Conservation (phyloP, 35 echinoderm and acorn worm species). For the Chiridota heheva region DNA sequence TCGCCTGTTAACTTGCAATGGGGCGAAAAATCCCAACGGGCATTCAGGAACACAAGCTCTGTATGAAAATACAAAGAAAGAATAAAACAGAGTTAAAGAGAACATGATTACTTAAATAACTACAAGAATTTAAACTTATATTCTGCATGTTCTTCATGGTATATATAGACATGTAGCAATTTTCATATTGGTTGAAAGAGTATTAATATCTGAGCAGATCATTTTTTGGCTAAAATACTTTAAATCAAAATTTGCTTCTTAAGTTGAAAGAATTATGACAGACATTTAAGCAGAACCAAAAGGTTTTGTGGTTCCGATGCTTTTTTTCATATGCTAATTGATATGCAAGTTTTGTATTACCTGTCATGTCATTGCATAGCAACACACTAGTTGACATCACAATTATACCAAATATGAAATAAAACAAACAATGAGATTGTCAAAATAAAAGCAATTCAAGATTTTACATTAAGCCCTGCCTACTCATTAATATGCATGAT, state of each 20-base stretch:
- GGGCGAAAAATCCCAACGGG: conserved; percentile 37
- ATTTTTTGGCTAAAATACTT: not conserved
- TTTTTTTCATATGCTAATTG: no score
- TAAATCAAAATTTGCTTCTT: not conserved
- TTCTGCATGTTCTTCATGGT: not conserved
- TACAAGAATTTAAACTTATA: not conserved
- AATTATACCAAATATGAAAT: no score
- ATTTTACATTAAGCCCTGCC: no score
- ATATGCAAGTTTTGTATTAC: no score
- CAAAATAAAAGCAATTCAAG: no score
- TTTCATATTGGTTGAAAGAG: not conserved
- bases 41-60: conserved; percentile 59
- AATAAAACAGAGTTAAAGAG: not conserved
- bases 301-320: no score
- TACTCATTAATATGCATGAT: no score
- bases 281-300: no score
- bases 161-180: no score
- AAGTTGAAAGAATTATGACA: not conserved
- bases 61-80: not conserved
- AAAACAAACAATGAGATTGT: no score
- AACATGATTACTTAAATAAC: not conserved
- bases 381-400: no score
- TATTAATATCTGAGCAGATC: not conserved
- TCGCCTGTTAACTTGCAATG: conserved; percentile 34
- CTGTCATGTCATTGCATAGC: no score